Conservation (phyloP, 37 sponge, comb jelly and placozoan species). For the Aplysina aerophoba region DNA sequence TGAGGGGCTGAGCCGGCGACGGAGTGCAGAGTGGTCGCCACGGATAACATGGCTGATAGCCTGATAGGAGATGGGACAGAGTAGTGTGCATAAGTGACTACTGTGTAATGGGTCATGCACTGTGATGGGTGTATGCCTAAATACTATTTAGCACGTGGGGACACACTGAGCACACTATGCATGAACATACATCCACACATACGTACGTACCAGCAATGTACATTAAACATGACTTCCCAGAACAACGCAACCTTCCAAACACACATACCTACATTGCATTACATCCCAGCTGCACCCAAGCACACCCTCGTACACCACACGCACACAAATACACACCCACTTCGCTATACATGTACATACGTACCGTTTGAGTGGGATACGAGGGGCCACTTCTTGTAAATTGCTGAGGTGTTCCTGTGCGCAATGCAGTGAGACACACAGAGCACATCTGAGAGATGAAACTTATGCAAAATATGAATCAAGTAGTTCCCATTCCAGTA, state of each 20-base stretch:
- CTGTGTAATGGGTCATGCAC: no score
- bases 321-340: background rate
- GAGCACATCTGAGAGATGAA: background rate
- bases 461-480: no score
- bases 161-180: no score
- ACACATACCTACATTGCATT: no score
- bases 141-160: no score
- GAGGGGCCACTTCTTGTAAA: background rate
- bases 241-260: no score
- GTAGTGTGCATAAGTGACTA: no score
- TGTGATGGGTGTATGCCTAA: no score
- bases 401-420: background rate
- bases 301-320: background rate
- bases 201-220: no score
- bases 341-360: background rate
- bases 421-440: conserved; percentile 1
- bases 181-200: no score
- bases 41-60: conserved; percentile 52
- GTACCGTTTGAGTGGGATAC: background rate
- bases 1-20: conserved; percentile 37
- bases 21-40: conserved; percentile 51
- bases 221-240: no score
- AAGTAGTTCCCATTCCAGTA: background rate
- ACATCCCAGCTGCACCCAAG: no score
- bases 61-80: background rate